Evolutionary conservation across 2,797 vertebrate species (phyloP).

Genomic region (Cossypha dichroa): DNA sequence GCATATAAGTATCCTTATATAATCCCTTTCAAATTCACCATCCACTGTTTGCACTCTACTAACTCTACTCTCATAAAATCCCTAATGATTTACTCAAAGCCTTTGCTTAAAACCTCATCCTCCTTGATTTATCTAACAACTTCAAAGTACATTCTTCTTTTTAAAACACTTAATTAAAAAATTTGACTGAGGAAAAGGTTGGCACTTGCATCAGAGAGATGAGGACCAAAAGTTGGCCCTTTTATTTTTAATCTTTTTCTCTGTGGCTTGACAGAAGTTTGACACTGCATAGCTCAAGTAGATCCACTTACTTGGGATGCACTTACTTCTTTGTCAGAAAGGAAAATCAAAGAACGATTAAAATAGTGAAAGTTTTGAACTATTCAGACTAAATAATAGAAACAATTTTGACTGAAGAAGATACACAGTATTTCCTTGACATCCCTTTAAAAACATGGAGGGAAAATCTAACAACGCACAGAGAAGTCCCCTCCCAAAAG

Average conservation of each 20-base stretch:
- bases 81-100: neutral
- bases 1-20: neutral
- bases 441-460: neutral
- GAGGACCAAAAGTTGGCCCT: neutral
- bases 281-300: neutral
- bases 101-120: neutral
- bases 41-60: neutral
- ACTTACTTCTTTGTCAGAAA: neutral
- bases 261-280: neutral
- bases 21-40: neutral
- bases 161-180: conserved; percentile 27
- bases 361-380: neutral
- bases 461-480: neutral
- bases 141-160: conserved; percentile 16
- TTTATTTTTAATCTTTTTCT: neutral
- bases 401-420: neutral
- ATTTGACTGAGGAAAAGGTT: neutral
- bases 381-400: neutral
- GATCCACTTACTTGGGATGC: neutral
- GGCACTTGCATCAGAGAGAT: neutral
- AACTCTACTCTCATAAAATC: neutral
- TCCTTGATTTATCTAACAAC: conserved; percentile 2
- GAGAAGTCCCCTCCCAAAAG: neutral
- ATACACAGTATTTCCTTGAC: neutral
- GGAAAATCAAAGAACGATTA: neutral